phyloP scores from a whole-genome alignment of 1,140 invertebrate genomes.

The Lerema accius region DNA sequence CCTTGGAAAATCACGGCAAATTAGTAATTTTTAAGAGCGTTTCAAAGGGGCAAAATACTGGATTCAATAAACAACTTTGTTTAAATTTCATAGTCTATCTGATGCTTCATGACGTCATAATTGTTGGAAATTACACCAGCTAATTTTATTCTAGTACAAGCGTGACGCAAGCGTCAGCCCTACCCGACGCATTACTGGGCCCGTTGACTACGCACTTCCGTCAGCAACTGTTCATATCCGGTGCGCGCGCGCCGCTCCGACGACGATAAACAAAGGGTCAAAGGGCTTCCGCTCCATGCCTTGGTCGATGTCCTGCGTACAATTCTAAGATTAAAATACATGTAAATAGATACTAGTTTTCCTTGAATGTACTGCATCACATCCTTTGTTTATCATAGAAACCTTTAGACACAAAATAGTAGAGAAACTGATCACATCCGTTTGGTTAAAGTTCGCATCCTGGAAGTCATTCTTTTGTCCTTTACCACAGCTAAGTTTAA shows the following conservation, averaged over 20 bases:
- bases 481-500: too few relatives aligned
- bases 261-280: slow-evolving; percentile 76
- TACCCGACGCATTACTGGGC: slow-evolving; percentile 41
- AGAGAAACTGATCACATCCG: slow-evolving; percentile 23
- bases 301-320: slow-evolving; percentile 38
- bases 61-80: too few relatives aligned
- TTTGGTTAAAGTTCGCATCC: slow-evolving; percentile 23
- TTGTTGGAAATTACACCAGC: not conserved
- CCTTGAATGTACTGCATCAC: not conserved
- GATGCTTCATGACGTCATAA: not conserved
- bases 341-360: slow-evolving; percentile 27
- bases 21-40: too few relatives aligned
- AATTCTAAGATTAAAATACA: slow-evolving; percentile 33
- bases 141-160: not conserved
- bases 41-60: too few relatives aligned
- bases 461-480: slow-evolving; percentile 11
- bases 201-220: slow-evolving; percentile 67
- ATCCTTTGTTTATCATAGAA: slow-evolving; percentile 27
- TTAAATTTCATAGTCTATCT: too few relatives aligned
- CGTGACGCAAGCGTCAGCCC: slow-evolving; percentile 11
- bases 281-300: slow-evolving; percentile 60
- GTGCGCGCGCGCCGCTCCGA: slow-evolving; percentile 53
- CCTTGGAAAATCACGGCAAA: too few relatives aligned
- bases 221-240: slow-evolving; percentile 67
- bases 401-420: slow-evolving; percentile 16